phyloP scores from a whole-genome alignment of 92 coral and sea anemone genomes.

The Heteractis magnifica region DNA sequence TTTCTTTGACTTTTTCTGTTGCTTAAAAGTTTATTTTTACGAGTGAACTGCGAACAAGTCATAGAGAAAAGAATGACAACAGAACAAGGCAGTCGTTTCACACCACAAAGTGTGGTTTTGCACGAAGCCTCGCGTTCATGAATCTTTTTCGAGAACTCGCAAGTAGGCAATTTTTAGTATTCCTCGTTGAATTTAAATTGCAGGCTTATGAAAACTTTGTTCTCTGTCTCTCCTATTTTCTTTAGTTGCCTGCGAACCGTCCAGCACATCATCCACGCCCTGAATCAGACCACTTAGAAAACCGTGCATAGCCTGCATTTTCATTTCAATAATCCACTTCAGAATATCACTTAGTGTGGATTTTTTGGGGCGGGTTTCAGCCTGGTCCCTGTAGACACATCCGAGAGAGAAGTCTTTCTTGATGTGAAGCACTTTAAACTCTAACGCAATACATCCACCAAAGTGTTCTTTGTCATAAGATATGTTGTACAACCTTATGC shows the following conservation, averaged over 20 bases:
- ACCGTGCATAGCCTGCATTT: background rate
- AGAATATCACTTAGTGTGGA: background rate
- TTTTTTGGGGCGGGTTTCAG: background rate
- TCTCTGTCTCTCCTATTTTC: background rate
- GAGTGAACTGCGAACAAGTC: no score
- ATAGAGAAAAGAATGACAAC: no score
- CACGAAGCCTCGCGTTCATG: no score
- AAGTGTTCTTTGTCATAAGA: conserved; percentile 35
- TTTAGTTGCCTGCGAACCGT: background rate
- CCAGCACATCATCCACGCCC: background rate
- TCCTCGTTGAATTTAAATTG: no score
- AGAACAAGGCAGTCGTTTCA: no score
- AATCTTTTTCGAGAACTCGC: no score
- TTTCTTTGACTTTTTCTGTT: no score
- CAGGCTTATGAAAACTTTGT: background rate
- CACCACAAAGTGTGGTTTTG: no score
- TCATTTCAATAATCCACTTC: background rate
- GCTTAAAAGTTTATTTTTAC: no score
- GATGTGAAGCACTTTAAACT: conserved; percentile 17
- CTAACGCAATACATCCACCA: conserved; percentile 41
- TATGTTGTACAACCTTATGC: conserved; percentile 36
- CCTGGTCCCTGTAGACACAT: conserved; percentile 14
- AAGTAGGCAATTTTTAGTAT: no score
- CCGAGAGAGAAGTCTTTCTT: conserved; percentile 28
- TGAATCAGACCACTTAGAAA: background rate